A percentile compares a stretch with the other conserved stretches of the same genome.
These are phyloP conservation scores for Pipa parva DNA, from an alignment of 2,113 vertebrate species.

Conservation along the genomic window DNA sequence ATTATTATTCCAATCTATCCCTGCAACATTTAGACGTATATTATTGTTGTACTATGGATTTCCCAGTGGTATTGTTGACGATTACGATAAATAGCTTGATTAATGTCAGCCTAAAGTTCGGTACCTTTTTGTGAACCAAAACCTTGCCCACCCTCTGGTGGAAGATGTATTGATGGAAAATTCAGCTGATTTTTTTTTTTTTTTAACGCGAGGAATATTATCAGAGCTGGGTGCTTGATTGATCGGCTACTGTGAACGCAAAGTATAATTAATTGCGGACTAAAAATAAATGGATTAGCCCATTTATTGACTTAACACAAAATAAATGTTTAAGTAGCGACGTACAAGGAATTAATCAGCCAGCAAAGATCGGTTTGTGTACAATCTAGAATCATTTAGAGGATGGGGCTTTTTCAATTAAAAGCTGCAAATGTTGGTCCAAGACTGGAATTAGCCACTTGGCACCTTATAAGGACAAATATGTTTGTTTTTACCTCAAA, in stretches of 20 bases:
- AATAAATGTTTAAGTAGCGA: not conserved
- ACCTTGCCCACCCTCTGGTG: not conserved
- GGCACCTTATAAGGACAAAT: too few species aligned
- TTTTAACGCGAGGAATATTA: not conserved
- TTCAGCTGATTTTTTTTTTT: not conserved
- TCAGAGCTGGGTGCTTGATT: not conserved
- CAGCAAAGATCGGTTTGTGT: not conserved
- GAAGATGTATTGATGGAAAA: not conserved
- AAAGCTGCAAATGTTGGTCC: too few species aligned
- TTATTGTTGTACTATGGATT: too few species aligned
- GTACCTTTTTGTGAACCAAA: not conserved
- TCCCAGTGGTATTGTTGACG: too few species aligned
- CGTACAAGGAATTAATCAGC: not conserved
- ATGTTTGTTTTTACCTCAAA: too few species aligned
- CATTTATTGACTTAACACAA: not conserved
- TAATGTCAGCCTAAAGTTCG: too few species aligned
- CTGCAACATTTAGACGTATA: too few species aligned
- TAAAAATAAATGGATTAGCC: not conserved
- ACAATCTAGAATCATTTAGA: too few species aligned
- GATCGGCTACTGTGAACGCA: not conserved
- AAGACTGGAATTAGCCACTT: too few species aligned
- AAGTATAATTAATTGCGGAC: not conserved
- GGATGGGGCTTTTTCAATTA: too few species aligned
- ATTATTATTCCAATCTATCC: too few species aligned
- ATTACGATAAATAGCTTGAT: too few species aligned